Conservation (phyloP, 2,113 vertebrate genomes). For the Oryctolagus cuniculus region mOryCun1.1 NC_091432.1:219787501-219788000, state of each 20-base stretch:
- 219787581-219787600: background rate
- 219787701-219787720: background rate
- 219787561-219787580: slow-evolving; percentile 7
- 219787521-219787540: no score
- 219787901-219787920: background rate
- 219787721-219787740: background rate
- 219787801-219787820: background rate
- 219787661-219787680: background rate
- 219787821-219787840: background rate
- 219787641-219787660: background rate
- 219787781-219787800: background rate
- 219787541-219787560: background rate
- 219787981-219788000: slow-evolving; percentile 74
- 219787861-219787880: background rate
- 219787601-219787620: background rate
- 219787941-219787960: background rate
- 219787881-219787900: background rate
- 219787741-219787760: background rate
- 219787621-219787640: background rate
- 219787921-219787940: background rate
- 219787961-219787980: background rate
- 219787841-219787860: background rate
- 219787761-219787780: background rate
- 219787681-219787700: background rate
- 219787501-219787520: background rate